Evolutionary conservation across 2,797 vertebrate species (phyloP), one percentile per base, ranked within the genome.

Genomic region (Poecile montanus): DNA sequence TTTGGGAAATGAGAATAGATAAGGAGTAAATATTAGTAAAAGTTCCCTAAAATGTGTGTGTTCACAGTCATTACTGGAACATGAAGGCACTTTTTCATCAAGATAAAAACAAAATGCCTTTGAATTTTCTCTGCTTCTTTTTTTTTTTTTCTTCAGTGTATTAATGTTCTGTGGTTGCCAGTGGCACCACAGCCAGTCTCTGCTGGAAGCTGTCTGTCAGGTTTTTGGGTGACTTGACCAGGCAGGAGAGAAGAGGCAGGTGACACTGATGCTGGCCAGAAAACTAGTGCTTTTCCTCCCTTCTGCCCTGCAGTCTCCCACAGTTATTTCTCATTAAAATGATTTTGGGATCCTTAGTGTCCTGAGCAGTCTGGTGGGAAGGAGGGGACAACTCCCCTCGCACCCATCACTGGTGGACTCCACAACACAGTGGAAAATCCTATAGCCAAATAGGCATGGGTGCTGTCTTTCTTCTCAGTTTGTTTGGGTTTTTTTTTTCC

Each of bases 151-250:
- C 45, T 32, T 19, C 17, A 13, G 7, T 6, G 1, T 25, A 4
- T 36, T 45, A 18, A 65, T 29, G 20, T 40, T 48, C 14, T 48
- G 30, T 36, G 36, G 40, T 45, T 82, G 65, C 40, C 2, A 13
- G 53, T 48, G 40, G 56, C 57, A 44, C 42, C 57, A 30, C 70
- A 71, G 51, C 56, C 72, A 47, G 23, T 50, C 78, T 79, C 89
- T 85, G 88, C 48, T 62, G 85, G 91, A 87, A 76, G 79, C 48
- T 1, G 60, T 92, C 94, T 92, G 67, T 58, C 91, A 66, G 48
- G 44, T 83, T 85, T 89, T 73, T 16, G 6, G 53, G 72, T 85
- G 67, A 58, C 54, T 77, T 73, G 54, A 34, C 30, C 27, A n/a
- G 63, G 22, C 74, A 57, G 27, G 42, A 71, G 45, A 56, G 54